Base-by-base conservation (phyloP, 2,113 vertebrate species). In the Pithys albifrons region DNA sequence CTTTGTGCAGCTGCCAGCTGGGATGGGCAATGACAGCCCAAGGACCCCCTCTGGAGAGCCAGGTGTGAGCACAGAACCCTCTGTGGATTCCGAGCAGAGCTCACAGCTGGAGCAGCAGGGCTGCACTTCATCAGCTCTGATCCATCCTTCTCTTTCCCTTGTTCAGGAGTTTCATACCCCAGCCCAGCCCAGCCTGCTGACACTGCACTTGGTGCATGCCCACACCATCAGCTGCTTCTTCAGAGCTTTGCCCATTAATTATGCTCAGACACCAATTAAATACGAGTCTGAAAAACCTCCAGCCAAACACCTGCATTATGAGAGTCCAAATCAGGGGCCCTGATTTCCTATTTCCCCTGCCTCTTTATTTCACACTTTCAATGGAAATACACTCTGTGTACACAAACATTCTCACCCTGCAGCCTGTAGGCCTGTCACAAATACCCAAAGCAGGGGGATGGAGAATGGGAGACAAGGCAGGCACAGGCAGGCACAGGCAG, bases 381-480 rank as follows among this genome's bases (percentile, higher is more conserved):
- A 1, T n/a, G 39, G 29, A 22, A 80, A 72, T 6, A 31, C 31
- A 12, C 2, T 3, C 6, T 7, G 1, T 23, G 54, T 27, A 55
- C 18, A 17, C 35, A 65, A 51, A 70, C 10, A 48, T 24, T 75
- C 35, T 51, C 7, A 3, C 8, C 80, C 67, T 78, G 2, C 17
- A 85, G 85, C 61, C 96, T 58, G 48, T 84, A 81, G 74, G 35
- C 88, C 73, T n/a, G 89, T 29, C 88, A 72, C 66, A 86, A 25
- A 27, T 5, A 19, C 31, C 76, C 73, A 35, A 27, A 28, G 49
- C 29, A 27, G 3, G 16, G 4, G 15, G 65, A 37, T 70, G 94
- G 74, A 88, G 78, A 66, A 31, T 4, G 48, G 67, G 2, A 52
- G 65, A 59, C 12, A 46, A 6, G 76, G 72, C 54, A 52, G 69